Evolutionary conservation across 2,797 vertebrate genomes (phyloP), one percentile per base, ranked within the genome.

Genomic region (Margarornis squamiger): DNA sequence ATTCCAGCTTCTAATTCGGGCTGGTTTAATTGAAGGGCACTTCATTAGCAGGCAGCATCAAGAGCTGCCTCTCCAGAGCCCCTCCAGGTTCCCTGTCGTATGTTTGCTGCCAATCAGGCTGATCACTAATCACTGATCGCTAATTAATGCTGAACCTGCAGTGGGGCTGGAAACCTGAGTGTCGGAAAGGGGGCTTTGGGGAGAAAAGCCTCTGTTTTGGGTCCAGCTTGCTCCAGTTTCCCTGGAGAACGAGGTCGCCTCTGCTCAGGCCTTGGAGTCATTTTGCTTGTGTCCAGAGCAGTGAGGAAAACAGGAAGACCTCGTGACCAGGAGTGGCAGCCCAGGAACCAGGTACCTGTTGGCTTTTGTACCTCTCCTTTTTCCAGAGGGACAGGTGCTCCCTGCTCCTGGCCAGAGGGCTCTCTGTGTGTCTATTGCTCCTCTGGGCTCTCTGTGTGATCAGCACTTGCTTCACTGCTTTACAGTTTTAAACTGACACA

Each of bases 181-280:
- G 2, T 7, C 0, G 3, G 45, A 7, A 45, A 36, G 49, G 71
- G 0, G 0, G 30, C 7, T 48, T 0, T 2, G 43, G 72, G 48
- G 3, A 8, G 8, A 12, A 41, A 30, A 36, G 12, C 7, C 22
- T 57, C 46, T 9, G 22, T 2, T 49, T 46, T 30, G 27, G 10
- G 51, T 71, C 43, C 23, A 5, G n/a, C 2, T 11, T 8, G 0
- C 16, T 45, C 30, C 0, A 0, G 14, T 6, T 29, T 38, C 67
- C 57, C 45, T 39, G 63, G 12, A 13, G 57, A 20, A 26, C 1
- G 5, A 52, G 67, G 36, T 57, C 0, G 0, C 23, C 57, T 41
- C 62, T 1, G 10, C 6, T 57, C 48, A 11, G 27, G 10, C 34
- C 22, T 54, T 16, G 45, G 39, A 10, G 54, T 79, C 7, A 2